Evolutionary conservation across 2,888 invertebrate species (phyloP).

Genomic region (Lasioglossum calceatum): DNA sequence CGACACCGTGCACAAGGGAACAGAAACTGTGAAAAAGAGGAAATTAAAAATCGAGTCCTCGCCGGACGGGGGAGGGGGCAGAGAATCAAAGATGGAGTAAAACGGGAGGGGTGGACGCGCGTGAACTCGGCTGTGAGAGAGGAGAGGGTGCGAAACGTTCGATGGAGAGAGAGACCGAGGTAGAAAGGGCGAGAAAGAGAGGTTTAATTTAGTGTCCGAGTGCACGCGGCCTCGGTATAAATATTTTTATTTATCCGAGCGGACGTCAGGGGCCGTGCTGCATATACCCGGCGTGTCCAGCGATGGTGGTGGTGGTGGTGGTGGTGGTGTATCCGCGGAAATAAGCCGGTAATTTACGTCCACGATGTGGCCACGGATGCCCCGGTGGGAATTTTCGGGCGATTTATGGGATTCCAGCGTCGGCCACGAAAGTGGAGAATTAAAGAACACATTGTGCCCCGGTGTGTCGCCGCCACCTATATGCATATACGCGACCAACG

Average conservation of each 20-base stretch:
- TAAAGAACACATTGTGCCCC: constrained; percentile 76
- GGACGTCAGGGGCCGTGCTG: constrained; percentile 53
- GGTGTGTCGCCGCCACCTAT: constrained; percentile 45
- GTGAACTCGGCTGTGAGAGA: background rate
- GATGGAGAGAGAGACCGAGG: background rate
- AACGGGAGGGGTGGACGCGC: constrained; percentile 10
- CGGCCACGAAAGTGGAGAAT: constrained; percentile 75
- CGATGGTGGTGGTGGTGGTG: constrained; percentile 50
- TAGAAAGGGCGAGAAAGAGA: constrained; percentile 13
- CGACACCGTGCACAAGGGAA: constrained; percentile 11
- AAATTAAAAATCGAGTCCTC: constrained; percentile 29
- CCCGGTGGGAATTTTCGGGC: constrained; percentile 77
- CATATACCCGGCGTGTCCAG: constrained; percentile 23
- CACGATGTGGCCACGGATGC: constrained; percentile 63
- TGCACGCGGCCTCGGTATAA: constrained; percentile 79
- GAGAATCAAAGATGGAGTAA: constrained; percentile 9
- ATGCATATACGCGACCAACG: background rate
- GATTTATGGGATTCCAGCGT: constrained; percentile 78
- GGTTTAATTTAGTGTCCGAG: constrained; percentile 80
- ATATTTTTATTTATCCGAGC: constrained; percentile 81
- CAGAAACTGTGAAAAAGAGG: constrained; percentile 11
- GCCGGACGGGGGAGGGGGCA: background rate
- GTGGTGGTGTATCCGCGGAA: constrained; percentile 70
- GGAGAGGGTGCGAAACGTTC: background rate
- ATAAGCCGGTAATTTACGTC: constrained; percentile 82